These are phyloP conservation scores for Cynopterus sphinx DNA, from an alignment of 2,797 vertebrate species.

Conservation along the genomic window DNA sequence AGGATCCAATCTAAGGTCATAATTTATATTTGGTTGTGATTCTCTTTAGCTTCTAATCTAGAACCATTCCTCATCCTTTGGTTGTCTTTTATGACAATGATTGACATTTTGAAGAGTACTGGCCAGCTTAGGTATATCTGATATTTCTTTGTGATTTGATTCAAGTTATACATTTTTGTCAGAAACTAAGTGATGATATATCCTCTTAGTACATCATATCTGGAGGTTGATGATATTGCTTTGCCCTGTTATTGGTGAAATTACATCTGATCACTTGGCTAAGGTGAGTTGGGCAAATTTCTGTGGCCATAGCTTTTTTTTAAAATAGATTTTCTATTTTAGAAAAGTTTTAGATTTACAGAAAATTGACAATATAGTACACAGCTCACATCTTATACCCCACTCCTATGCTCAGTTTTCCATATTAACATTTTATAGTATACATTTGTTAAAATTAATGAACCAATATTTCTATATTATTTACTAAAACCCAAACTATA, in stretches of 20 bases:
- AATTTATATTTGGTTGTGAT: neutral
- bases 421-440: neutral
- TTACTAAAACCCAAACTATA: neutral
- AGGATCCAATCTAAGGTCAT: neutral
- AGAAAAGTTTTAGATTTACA: neutral
- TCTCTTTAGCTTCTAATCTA: neutral
- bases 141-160: constrained; percentile 7
- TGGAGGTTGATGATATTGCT: neutral
- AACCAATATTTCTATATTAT: neutral
- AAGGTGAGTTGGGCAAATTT: neutral
- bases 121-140: neutral
- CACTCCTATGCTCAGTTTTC: neutral
- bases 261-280: neutral
- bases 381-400: neutral
- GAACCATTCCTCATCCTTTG: neutral
- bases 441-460: neutral
- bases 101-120: neutral
- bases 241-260: neutral
- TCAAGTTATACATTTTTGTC: neutral
- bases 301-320: neutral
- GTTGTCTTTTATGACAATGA: neutral
- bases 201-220: neutral
- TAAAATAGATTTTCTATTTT: neutral
- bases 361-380: neutral
- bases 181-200: neutral